Base-by-base conservation (phyloP, 2,797 vertebrate genomes). In the Halcyon badia region DNA sequence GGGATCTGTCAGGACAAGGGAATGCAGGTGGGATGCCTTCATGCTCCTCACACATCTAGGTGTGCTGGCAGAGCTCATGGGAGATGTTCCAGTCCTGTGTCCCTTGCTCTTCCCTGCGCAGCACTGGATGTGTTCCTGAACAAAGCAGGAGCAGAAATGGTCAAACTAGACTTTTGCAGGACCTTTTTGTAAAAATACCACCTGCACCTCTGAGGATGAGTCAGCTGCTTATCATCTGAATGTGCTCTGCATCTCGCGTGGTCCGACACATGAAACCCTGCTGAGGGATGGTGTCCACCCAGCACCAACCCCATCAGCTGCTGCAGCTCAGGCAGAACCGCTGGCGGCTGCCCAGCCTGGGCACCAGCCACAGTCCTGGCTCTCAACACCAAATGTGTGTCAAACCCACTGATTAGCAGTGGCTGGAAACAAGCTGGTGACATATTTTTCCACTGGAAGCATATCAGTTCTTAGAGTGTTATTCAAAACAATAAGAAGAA, bases 81-180 rank as follows among this genome's bases (percentile, higher is more conserved):
- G 26, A 68, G 26, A 25, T 41, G 44, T 64, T 49, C 39, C 88
- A 42, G n/a, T 6, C 16, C 41, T n/a, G 26, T 28, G 41, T 44
- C 33, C 60, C 49, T 56, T 69, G 62, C n/a, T 41, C 60, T 91
- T 81, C 64, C 31, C 49, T 6, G 0, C 44, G 75, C 42, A 71
- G 48, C 33, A 2, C 12, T 2, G 25, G 14, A 2, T 46, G 7
- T 0, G 1, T 44, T 70, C 2, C 0, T 1, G 2, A 41, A 8
- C 9, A 2, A 46, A 69, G 33, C 49, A 16, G 31, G 58, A 83
- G n/a, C 41, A 88, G 33, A 64, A 46, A 49, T 10, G 30, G 14
- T 25, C 56, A 66, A 54, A 56, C 15, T 49, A 71, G 65, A 68
- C 8, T 75, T 61, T 20, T 48, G 42, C 33, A 56, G 64, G 33